Evolutionary conservation across 37 sponge, comb jelly and placozoan genomes (phyloP), one percentile per base, ranked within the genome.

Genomic region (Tethya wilhelma): DNA sequence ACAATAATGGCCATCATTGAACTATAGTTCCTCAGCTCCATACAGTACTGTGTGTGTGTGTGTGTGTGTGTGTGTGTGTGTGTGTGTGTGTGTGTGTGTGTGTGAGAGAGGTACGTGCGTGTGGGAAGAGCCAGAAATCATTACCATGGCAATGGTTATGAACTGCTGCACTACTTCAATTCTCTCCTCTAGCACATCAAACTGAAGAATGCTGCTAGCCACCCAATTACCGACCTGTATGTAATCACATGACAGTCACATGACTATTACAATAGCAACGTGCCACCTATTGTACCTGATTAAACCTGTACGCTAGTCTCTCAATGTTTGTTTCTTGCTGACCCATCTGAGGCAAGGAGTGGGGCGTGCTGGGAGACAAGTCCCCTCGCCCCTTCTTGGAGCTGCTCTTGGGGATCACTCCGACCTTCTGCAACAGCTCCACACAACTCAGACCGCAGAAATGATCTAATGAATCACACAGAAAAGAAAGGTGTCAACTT

Each of bases 1-100:
- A 94, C 88, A 20, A 93, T 86, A 19, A 96, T 91, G 25, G 97
- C 91, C 86, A 91, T 87, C 72, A 90, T 78, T 4, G 92, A 87
- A 43, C 85, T 87, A 69, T 85, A 94, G 90, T 96, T 96, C 23
- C 89, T 42, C 37, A 86, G 44, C 41, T 96, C 84, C 31, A 84
- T 74, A 57, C 95, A 95, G 46, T 91, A 67, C 89, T 95, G 33
- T 6, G 46, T 59, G 62, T 53, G 59, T 74, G 58, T 53, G 31
- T 56, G 59, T 53, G 75, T 71, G 72, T 49, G 53, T 49, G 53
- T 49, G 53, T 49, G 53, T 49, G 53, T 49, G 53, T 49, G 53
- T 49, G 53, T 49, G 11, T 26, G 45, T 30, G 26, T 44, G 65
- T 25, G 25, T 28, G 44, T 14, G 9, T 29, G 53, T 71, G 44